These are phyloP conservation scores for Tyria jacobaeae DNA, from an alignment of 2,888 invertebrate species.

Conservation along the genomic window DNA sequence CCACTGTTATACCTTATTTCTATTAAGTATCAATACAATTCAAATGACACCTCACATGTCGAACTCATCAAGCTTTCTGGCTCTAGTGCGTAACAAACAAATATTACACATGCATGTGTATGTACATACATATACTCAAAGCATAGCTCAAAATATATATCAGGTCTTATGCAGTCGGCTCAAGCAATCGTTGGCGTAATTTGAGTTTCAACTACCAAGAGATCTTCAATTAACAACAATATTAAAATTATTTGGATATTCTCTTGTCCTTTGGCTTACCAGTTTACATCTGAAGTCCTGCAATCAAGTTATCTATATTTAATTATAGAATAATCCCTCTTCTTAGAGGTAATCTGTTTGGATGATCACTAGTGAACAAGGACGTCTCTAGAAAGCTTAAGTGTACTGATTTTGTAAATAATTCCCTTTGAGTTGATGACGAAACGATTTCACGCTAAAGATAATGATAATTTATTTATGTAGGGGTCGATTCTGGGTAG, in stretches of 20 bases:
- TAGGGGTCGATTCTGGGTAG: slow-evolving; percentile 25
- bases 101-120: no score
- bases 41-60: no score
- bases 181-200: no score
- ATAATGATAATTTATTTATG: slow-evolving; percentile 52
- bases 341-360: slow-evolving; percentile 12
- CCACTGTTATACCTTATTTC: no score
- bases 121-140: no score
- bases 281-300: slow-evolving; percentile 14
- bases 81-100: no score
- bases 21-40: no score
- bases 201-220: background rate
- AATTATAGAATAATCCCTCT: slow-evolving; percentile 23
- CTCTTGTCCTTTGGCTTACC: background rate
- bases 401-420: slow-evolving; percentile 37
- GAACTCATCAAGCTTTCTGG: no score
- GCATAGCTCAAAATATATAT: no score
- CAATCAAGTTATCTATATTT: slow-evolving; percentile 12
- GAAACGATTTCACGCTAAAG: slow-evolving; percentile 40
- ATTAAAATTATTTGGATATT: slow-evolving; percentile 4
- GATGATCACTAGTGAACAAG: slow-evolving; percentile 12
- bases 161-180: no score
- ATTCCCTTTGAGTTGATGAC: slow-evolving; percentile 32
- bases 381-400: slow-evolving; percentile 12
- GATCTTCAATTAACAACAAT: background rate